Base-by-base conservation (phyloP, 2,888 invertebrate genomes). In the Strigamia transsilvanica region DNA sequence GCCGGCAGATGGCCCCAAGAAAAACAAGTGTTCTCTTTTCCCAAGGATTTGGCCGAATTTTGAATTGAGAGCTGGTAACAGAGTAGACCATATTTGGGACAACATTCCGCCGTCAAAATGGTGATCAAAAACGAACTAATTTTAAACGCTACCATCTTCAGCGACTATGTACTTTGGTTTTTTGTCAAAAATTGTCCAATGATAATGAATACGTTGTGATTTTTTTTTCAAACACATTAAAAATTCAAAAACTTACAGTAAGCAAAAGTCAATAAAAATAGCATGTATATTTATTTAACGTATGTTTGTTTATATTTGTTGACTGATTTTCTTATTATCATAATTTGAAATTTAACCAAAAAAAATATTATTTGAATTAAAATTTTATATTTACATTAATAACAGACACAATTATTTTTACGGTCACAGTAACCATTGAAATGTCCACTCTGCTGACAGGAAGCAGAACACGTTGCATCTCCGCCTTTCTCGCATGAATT, bases 401-500 rank as follows among this genome's bases (percentile, higher is more conserved):
- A 56, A 56, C 56, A 56, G n/a, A 56, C 18, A 56, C 56, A 56
- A n/a, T 18, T 18, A 10, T 56, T 56, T 6, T 56, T 7, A 0
- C 21, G n/a, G 56, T 56, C 56, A 18, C 56, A 56, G 21, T 18
- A 56, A 56, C 56, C 56, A 56, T 56, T 56, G 18, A 56, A 56
- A 18, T 56, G 56, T 18, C 56, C 56, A 4, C n/a, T 2, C 0
- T 1, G 7, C 21, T 56, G 56, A 9, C 56, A 56, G 18, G 9
- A 21, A 56, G 56, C n/a, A 6, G 56, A 56, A 56, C 56, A 56
- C 6, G 56, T 18, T 5, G 56, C n/a, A 18, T 56, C 56, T 0
- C 56, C 51, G 2, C 51, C 56, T 1, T 21, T 0, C 4, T 56
- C 56, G 21, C 56, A 56, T 3, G 2, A 56, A 21, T 9, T 56